These are phyloP conservation scores for Oryctolagus cuniculus DNA, from an alignment of 2,113 vertebrate genomes.

Conservation along the genomic window DNA sequence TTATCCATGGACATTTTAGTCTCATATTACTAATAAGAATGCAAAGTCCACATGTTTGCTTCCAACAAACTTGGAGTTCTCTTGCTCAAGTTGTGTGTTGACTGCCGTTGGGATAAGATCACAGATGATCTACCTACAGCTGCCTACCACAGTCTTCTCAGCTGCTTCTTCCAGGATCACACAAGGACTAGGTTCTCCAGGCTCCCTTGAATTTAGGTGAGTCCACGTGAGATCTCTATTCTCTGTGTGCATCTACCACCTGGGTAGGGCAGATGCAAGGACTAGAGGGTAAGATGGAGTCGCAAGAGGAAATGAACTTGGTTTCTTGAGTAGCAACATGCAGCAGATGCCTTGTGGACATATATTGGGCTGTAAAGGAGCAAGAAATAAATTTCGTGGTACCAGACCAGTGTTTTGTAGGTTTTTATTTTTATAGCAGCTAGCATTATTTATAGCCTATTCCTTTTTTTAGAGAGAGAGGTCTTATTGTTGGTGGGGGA, in stretches of 20 bases:
- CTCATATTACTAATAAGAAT: not conserved
- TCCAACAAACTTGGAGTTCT: not conserved
- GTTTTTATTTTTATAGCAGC: not conserved
- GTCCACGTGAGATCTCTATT: not conserved
- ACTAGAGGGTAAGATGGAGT: not conserved
- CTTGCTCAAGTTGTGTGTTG: constrained; percentile 26
- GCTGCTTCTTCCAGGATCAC: not conserved
- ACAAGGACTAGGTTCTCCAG: not conserved
- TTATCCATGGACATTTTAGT: no score
- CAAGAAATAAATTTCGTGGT: not conserved
- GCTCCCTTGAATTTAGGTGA: not conserved
- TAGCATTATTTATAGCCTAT: not conserved
- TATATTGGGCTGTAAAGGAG: not conserved
- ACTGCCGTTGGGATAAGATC: not conserved
- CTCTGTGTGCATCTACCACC: not conserved
- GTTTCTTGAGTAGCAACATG: not conserved
- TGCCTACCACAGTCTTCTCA: not conserved
- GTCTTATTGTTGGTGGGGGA: no score
- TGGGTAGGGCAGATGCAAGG: not conserved
- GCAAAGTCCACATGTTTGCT: not conserved
- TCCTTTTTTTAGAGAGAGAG: not conserved
- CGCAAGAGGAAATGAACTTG: not conserved
- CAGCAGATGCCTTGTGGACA: not conserved
- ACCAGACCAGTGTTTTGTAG: not conserved
- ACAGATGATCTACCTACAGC: not conserved